Conservation (phyloP, 2,888 invertebrate genomes). For the Rhagium mordax region DNA sequence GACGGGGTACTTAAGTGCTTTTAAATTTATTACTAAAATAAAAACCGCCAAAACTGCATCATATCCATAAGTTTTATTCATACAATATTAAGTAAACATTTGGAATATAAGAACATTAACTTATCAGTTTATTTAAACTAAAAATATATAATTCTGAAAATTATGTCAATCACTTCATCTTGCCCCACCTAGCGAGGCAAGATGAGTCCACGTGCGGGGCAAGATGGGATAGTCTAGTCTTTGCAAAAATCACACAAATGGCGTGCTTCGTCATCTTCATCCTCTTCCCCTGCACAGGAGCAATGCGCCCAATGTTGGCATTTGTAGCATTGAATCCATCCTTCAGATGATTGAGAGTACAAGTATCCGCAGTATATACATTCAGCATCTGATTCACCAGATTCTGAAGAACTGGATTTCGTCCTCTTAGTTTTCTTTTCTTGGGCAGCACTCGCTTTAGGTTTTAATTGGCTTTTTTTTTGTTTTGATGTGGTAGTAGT, state of each 20-base stretch:
- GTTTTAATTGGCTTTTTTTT: too few relatives aligned
- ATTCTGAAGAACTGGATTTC: neutral
- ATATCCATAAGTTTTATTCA: neutral
- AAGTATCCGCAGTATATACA: constrained; percentile 17
- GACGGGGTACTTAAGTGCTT: constrained; percentile 7
- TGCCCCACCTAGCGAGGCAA: constrained; percentile 18
- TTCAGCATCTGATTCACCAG: constrained; percentile 8
- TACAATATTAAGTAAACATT: neutral
- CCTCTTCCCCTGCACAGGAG: constrained; percentile 15
- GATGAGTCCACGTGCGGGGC: neutral
- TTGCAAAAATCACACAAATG: constrained; percentile 4
- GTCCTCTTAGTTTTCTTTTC: constrained; percentile 1
- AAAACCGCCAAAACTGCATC: constrained; percentile 1
- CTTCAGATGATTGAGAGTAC: constrained; percentile 12
- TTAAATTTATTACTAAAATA: neutral
- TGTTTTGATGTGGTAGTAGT: too few relatives aligned
- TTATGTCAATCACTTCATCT: constrained; percentile 16
- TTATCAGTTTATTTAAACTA: constrained; percentile 7
- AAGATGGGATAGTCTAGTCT: constrained; percentile 5
- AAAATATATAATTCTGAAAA: constrained; percentile 13
- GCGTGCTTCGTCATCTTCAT: constrained; percentile 18
- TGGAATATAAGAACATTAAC: constrained; percentile 1
- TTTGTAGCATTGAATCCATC: constrained; percentile 7
- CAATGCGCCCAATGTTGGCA: constrained; percentile 13
- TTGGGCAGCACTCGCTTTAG: constrained; percentile 18